Conservation (phyloP, 2,797 vertebrate species). For the Macropodus opercularis region DNA sequence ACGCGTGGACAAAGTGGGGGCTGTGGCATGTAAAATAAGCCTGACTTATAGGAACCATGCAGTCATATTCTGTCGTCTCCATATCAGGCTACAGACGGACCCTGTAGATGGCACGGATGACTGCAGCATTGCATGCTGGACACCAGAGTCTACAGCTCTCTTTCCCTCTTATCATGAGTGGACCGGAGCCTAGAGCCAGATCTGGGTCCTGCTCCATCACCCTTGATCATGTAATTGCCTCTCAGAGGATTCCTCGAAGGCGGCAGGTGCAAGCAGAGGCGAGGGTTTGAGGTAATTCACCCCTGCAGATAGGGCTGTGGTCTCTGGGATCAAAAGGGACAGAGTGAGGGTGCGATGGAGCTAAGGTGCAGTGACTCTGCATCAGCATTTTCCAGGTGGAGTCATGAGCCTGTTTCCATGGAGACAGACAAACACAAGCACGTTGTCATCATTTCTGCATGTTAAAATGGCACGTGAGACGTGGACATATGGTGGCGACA, state of each 20-base stretch:
- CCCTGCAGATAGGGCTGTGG: conserved; percentile 41
- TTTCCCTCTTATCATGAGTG: conserved; percentile 33
- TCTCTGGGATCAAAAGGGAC: conserved; percentile 48
- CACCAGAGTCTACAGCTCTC: conserved; percentile 16
- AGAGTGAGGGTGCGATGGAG: conserved; percentile 31
- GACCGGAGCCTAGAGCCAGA: conserved; percentile 18
- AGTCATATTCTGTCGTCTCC: conserved; percentile 20
- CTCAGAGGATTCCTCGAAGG: conserved; percentile 38
- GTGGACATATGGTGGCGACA: rapidly evolving
- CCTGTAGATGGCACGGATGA: conserved; percentile 1
- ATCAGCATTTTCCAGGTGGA: conserved; percentile 23
- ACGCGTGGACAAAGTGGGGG: conserved; percentile 16
- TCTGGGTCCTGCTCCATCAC: conserved; percentile 39
- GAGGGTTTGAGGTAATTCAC: conserved; percentile 35
- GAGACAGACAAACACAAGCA: conserved; percentile 5
- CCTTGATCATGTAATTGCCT: conserved; percentile 39
- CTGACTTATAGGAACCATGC: neutral
- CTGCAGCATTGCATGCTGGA: conserved; percentile 3
- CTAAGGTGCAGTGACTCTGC: conserved; percentile 8
- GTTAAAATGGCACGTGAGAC: no score
- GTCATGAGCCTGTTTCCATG: conserved; percentile 32
- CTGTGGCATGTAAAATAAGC: conserved; percentile 14
- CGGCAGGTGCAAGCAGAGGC: conserved; percentile 58
- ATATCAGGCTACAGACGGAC: conserved; percentile 14
- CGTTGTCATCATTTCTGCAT: conserved; percentile 1